A percentile compares a stretch with the other conserved stretches of the same genome.
Conservation (phyloP, 2,797 vertebrate species). For the Girardinus metallicus region DNA sequence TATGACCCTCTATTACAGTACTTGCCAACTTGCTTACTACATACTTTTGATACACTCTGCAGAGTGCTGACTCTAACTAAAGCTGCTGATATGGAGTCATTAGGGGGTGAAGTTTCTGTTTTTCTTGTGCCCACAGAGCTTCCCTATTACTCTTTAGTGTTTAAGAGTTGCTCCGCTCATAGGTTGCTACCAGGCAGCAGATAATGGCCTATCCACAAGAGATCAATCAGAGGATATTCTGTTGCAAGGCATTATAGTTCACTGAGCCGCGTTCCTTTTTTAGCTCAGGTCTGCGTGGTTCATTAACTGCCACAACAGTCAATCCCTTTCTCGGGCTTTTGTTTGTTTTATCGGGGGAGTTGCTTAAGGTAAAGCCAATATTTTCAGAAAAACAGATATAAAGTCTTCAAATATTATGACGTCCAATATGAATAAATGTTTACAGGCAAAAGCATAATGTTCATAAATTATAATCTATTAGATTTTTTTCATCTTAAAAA, state of each 20-base stretch:
- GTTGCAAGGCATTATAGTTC: conserved; percentile 49
- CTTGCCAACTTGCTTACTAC: conserved; percentile 82
- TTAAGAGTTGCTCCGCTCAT: conserved; percentile 68
- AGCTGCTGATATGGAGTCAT: conserved; percentile 79
- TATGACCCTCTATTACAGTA: conserved; percentile 82
- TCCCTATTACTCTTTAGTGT: conserved; percentile 70
- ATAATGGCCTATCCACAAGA: conserved; percentile 67
- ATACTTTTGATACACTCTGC: conserved; percentile 80
- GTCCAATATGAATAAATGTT: not conserved
- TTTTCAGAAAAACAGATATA: not conserved
- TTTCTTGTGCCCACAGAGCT: conserved; percentile 73
- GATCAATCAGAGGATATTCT: conserved; percentile 67
- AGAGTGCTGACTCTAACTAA: conserved; percentile 80
- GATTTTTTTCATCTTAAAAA: not conserved
- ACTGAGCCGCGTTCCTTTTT: conserved; percentile 51
- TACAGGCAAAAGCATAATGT: not conserved
- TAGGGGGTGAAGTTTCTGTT: conserved; percentile 80
- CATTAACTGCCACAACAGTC: conserved; percentile 27
- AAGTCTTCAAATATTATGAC: not conserved
- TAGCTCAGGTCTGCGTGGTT: conserved; percentile 46
- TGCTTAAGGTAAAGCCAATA: not conserved
- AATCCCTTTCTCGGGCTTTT: conserved; percentile 10
- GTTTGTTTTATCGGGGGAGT: conserved; percentile 3
- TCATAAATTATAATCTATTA: not conserved
- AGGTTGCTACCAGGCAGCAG: conserved; percentile 57